Base-by-base conservation (phyloP, 1,140 invertebrate species). In the Drosophila sturtevanti region DNA sequence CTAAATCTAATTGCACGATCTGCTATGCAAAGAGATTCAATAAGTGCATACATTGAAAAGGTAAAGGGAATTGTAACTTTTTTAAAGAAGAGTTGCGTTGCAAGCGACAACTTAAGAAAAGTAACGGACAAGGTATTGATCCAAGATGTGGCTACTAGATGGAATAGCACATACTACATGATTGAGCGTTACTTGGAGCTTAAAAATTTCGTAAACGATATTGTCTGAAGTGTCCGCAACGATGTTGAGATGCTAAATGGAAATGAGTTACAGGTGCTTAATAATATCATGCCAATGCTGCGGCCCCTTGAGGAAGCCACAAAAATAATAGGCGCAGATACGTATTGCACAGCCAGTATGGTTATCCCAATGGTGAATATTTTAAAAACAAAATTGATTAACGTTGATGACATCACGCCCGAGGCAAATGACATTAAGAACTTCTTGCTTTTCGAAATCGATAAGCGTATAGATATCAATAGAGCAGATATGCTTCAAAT, bases 101-200 rank as follows among this genome's bases (percentile, higher is more conserved):
- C 27, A 11, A 58, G 55, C 31, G 55, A 58, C 31, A 16, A 35
- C 12, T 34, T 58, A 31, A 27, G 27, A 58, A 58, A 35, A 58
- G 31, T 31, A 58, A 31, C 55, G n/a, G 55, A 35, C 14, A 58
- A 27, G 14, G 31, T 14, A 58, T 58, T 58, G 31, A 58, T 58
- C 14, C 55, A 58, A 31, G 55, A 58, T 58, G 55, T 58, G 22
- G 22, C 27, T 27, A 35, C 55, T 34, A 27, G n/a, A 31, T 27
- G 55, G 27, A 35, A 58, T 34, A 58, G 27, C 55, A 58, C 55
- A 34, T 58, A 31, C 27, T 58, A 58, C 14, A 58, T 58, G 55
- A 58, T 58, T 31, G 22, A 35, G 31, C 55, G 55, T 58, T 58
- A 31, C 31, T 58, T 58, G 31, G 55, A 58, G 27, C 27, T 58